Evolutionary conservation across 2,888 invertebrate species (phyloP).

Genomic region (Ischnura elegans): DNA sequence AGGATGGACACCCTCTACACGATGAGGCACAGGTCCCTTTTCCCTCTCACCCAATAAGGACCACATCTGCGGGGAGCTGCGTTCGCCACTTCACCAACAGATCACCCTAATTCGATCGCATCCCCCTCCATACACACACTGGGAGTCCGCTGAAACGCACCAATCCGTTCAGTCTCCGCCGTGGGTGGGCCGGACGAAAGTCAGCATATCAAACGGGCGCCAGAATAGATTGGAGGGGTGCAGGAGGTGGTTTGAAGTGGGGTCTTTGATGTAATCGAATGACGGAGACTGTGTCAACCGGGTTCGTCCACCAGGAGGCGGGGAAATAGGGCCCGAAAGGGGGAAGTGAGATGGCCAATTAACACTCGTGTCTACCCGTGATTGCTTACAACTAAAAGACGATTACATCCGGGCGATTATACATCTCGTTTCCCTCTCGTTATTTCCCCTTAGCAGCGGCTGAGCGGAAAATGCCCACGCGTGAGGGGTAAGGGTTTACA

Average conservation of each 20-base stretch:
- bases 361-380: not conserved
- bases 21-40: too few species aligned
- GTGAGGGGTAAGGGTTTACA: not conserved
- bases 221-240: too few species aligned
- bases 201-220: not conserved
- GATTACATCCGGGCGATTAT: not conserved
- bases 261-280: not conserved
- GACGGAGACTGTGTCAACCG: not conserved
- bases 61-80: too few species aligned
- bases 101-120: too few species aligned
- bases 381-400: not conserved
- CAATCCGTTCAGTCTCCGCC: not conserved
- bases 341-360: not conserved
- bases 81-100: too few species aligned
- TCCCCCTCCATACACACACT: too few species aligned
- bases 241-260: not conserved
- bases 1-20: too few species aligned
- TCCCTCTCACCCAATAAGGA: too few species aligned
- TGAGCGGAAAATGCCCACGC: not conserved
- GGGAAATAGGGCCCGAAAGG: too few species aligned
- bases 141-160: too few species aligned
- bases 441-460: not conserved
- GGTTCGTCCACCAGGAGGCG: not conserved
- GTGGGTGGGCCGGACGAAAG: not conserved
- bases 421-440: not conserved